Base-by-base conservation (phyloP, 2,888 invertebrate genomes). In the Exephanes ischioxanthus region DNA sequence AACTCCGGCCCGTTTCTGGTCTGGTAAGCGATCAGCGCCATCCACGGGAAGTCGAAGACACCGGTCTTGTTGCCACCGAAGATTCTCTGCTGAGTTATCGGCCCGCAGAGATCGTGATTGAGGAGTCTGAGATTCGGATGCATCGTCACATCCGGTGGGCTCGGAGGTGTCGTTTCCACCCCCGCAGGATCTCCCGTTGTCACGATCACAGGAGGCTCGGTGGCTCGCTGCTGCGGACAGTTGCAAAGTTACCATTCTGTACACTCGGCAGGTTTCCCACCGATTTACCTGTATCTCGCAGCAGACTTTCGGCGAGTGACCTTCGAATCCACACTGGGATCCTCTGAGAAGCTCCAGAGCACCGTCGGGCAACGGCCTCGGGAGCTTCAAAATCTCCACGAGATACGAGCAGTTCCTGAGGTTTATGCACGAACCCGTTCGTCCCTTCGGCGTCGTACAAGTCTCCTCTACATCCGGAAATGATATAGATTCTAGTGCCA, bases 31-130 rank as follows among this genome's bases (percentile, higher is more conserved):
- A 97, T 91, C 1, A 97, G 94, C 0, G 96, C 97, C 96, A 97
- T 96, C 97, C 97, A 97, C 0, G 97, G 97, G 93, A 96, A 97
- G 88, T 97, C 96, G 58, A 95, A 95, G 4, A 97, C 91, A 0
- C 92, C 93, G 0, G 97, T 96, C 82, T 94, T 94, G 66, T 95
- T 95, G 0, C 97, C 97, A 2, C 95, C 95, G 33, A 95, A 94
- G 68, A 97, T 95, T 89, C 95, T 95, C 66, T 95, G 94, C 7
- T 94, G 93, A 14, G 94, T 94, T 6, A 95, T 91, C 0, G 93
- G 92, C 0, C 97, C 97, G 90, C 97, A 97, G 0, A 93, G 88
- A n/a, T 88, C 84, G 14, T 88, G 75, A 58, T 94, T 92, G 19
- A 95, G 86, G 1, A 95, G 87, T 61, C 91, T 78, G 2, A 94